Percentiles rank a stretch among this genome's conserved stretches.
Conservation (phyloP, 2,888 invertebrate species). For the Drepanosiphum platanoidis region DNA sequence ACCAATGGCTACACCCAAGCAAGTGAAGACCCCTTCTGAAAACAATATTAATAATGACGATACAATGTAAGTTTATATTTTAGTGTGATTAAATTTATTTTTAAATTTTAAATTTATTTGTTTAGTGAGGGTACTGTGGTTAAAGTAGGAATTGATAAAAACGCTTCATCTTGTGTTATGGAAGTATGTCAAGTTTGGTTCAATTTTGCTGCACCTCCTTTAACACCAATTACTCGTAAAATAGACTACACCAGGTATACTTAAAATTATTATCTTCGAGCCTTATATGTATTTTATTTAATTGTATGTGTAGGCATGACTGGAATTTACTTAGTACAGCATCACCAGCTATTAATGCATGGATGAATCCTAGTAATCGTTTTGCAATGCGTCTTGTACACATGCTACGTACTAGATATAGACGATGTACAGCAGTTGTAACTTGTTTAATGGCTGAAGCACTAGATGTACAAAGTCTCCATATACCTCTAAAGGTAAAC, state of each 20-base stretch:
- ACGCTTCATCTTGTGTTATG: slow-evolving; percentile 86
- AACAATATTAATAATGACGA: slow-evolving; percentile 51
- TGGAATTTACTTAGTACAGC: slow-evolving; percentile 97
- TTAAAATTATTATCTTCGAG: neutral
- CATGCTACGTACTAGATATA: slow-evolving; percentile 81
- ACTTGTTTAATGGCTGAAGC: slow-evolving; percentile 96
- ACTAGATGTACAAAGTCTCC: slow-evolving; percentile 85
- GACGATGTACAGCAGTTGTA: slow-evolving; percentile 84
- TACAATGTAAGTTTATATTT: slow-evolving; percentile 21
- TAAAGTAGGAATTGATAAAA: slow-evolving; percentile 70
- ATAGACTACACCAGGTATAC: slow-evolving; percentile 88
- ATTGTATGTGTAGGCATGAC: slow-evolving; percentile 75
- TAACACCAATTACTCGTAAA: slow-evolving; percentile 91
- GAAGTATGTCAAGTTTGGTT: slow-evolving; percentile 94
- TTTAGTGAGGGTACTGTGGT: slow-evolving; percentile 62
- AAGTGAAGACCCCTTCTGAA: slow-evolving; percentile 49
- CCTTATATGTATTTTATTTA: slow-evolving; percentile 6
- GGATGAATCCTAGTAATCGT: slow-evolving; percentile 96
- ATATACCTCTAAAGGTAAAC: slow-evolving; percentile 80
- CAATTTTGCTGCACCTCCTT: slow-evolving; percentile 96
- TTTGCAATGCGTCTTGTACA: slow-evolving; percentile 86
- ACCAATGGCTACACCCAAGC: slow-evolving; percentile 52
- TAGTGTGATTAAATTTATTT: neutral
- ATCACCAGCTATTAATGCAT: slow-evolving; percentile 95
- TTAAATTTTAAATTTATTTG: neutral